Evolutionary conservation across 2,888 invertebrate species (phyloP), one percentile per base, ranked within the genome.

Genomic region (Ectemnius lituratus): DNA sequence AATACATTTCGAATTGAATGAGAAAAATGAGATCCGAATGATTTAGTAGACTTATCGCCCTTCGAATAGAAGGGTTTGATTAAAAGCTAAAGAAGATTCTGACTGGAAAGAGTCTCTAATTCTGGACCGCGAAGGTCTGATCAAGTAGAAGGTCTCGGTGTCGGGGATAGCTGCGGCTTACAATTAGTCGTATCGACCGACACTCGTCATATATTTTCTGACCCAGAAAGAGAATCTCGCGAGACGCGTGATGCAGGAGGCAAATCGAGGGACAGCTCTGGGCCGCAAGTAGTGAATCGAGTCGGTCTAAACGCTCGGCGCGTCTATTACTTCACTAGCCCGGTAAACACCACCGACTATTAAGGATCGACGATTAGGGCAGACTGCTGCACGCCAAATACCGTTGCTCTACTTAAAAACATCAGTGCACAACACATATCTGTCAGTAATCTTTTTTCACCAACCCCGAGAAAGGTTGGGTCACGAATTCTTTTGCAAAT

Each of bases 321-420:
- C 69, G 71, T 59, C 75, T 58, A 69, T 75, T 75, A 74, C 67
- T 59, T 67, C 60, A 66, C 62, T 66, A 71, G 37, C 37, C 49
- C 62, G 69, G 71, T 70, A 72, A 72, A 76, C 67, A 67, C 62
- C 37, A 37, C 52, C 61, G 45, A 61, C 76, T 75, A 82, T 85
- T 84, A 85, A 73, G 72, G 78, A 73, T 75, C 79, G 74, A 76
- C 82, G 79, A 85, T 84, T 84, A 84, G 80, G 77, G 37, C 37
- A 37, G 37, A 73, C 67, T 46, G 72, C 67, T 72, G 46, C 77
- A 60, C 67, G 70, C 78, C 72, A 65, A 72, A 74, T 68, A 82
- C 78, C 67, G 71, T 70, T 52, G 37, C 18, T 14, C 23, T 11
- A 20, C 45, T 57, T 60, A 49, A 8, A 64, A 63, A 60, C 49